A percentile compares a stretch with the other conserved stretches of the same genome.
phyloP scores from a whole-genome alignment of 2,797 vertebrate species.

The Scleropages formosus region DNA sequence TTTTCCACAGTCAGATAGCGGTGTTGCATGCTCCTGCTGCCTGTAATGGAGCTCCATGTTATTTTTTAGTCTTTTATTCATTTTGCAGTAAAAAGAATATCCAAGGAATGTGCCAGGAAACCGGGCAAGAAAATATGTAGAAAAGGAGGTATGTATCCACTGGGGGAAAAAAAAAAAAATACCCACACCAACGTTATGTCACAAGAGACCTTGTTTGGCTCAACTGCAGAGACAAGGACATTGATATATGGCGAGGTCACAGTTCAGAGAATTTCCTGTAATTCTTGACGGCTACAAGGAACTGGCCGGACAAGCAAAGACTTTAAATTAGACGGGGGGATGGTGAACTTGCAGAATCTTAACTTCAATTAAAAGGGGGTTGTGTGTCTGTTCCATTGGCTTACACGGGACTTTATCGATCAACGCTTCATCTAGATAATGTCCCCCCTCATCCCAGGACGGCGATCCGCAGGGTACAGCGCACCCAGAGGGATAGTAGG shows the following conservation, averaged over 20 bases:
- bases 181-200: slow-evolving; percentile 38
- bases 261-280: slow-evolving; percentile 55
- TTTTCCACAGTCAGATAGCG: slow-evolving; percentile 71
- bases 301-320: slow-evolving; percentile 44
- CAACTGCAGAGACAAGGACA: slow-evolving; percentile 42
- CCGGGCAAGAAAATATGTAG: slow-evolving; percentile 95
- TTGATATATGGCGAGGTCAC: slow-evolving; percentile 60
- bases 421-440: slow-evolving; percentile 72
- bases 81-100: slow-evolving; percentile 97
- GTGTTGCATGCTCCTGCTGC: slow-evolving; percentile 86
- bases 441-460: slow-evolving; percentile 43
- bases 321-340: slow-evolving; percentile 59
- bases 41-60: slow-evolving; percentile 91
- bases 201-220: slow-evolving; percentile 25
- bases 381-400: slow-evolving; percentile 59
- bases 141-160: slow-evolving; percentile 90
- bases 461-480: not conserved
- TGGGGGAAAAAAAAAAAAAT: slow-evolving; percentile 38
- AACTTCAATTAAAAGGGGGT: slow-evolving; percentile 66
- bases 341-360: slow-evolving; percentile 50
- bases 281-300: slow-evolving; percentile 50
- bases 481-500: not conserved
- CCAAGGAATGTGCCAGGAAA: slow-evolving; percentile 94
- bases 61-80: slow-evolving; percentile 96
- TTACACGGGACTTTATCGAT: slow-evolving; percentile 51